Base-by-base conservation (phyloP, 2,888 invertebrate genomes). In the Horisme vitalbata region DNA sequence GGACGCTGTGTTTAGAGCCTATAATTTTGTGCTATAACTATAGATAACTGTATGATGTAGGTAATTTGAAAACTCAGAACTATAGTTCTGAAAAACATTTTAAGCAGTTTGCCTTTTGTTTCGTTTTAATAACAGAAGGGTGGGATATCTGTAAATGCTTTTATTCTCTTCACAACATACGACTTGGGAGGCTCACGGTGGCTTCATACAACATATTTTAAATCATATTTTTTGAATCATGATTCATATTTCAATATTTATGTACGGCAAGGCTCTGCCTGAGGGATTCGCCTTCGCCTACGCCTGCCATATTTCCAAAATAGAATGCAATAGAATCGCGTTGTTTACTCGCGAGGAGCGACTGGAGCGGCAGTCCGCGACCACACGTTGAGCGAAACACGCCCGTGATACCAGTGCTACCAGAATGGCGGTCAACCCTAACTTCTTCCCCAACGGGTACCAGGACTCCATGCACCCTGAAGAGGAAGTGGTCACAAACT, bases 401-500 rank as follows among this genome's bases (percentile, higher is more conserved):
- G 76, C 76, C 77, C 75, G 79, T 71, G 75, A 71, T 62, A 65
- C 64, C 48, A 76, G 76, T 78, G 73, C 60, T 71, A 66, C 59
- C 52, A 63, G 57, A 48, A 88, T 87, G 87, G 74, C 85, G 58
- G 74, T 81, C 71, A 87, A 88, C 79, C 85, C 75, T 36, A 88
- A 88, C 66, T 89, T 89, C 81, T 89, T 88, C 80, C 89, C 89
- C 72, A 89, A 89, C 68, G 89, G 89, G 45, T 89, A 89, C 78
- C 89, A 89, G 76, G 89, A 89, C 65, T 79, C 87, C 59, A 84
- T 81, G 80, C 88, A 89, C 71, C 88, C 80, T 52, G 92, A 92
- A 54, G 92, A 92, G 56, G 92, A 92, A 75, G 87, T 87, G 48
- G 91, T 91, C 67, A 80, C 84, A 65, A 91, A 91, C 70, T 92